Conservation (phyloP, 2,888 invertebrate species). For the Watsonalla cultraria region DNA sequence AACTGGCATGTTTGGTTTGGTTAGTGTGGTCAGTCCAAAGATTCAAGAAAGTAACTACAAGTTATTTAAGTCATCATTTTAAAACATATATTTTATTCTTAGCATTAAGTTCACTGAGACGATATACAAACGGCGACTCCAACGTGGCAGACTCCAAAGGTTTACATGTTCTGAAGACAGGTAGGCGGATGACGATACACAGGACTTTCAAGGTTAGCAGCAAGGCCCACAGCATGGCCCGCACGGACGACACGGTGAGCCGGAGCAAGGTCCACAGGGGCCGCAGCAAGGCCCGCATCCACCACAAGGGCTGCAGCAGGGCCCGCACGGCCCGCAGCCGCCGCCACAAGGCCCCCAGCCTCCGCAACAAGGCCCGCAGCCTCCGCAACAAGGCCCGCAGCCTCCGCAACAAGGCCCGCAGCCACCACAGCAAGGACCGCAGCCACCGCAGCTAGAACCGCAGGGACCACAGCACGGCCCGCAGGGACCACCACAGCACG, state of each 20-base stretch:
- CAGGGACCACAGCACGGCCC: conserved; percentile 3
- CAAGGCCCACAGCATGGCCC: conserved; percentile 2
- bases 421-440: conserved; percentile 5
- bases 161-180: not conserved
- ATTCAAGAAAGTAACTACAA: no score
- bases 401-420: conserved; percentile 5
- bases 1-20: no score
- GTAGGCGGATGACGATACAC: conserved; percentile 1
- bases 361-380: conserved; percentile 4
- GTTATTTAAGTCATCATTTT: not conserved
- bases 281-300: not conserved
- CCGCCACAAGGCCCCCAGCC: conserved; percentile 6
- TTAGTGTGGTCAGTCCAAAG: no score
- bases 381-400: conserved; percentile 5
- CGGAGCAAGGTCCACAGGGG: not conserved
- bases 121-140: conserved; percentile 10
- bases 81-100: conserved; percentile 24
- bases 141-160: conserved; percentile 8
- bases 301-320: conserved; percentile 8
- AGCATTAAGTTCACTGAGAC: conserved; percentile 16
- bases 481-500: conserved; percentile 3
- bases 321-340: conserved; percentile 14
- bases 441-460: conserved; percentile 6
- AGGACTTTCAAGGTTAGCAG: conserved; percentile 1
- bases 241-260: not conserved